Base-by-base conservation (phyloP, 92 coral and sea anemone species). In the Ricordea florida region DNA sequence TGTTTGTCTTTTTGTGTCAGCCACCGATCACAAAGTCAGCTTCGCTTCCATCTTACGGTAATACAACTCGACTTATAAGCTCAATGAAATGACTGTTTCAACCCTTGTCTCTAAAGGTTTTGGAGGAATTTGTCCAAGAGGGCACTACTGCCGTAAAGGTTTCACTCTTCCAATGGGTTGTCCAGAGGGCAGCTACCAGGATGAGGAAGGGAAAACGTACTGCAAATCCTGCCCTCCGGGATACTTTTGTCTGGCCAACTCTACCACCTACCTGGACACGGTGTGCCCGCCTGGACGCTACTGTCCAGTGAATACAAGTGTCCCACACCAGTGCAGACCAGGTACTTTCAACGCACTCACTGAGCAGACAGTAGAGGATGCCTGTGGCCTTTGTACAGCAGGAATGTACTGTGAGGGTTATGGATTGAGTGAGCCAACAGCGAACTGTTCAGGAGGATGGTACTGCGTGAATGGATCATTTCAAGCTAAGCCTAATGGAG, bases 371-470 rank as follows among this genome's bases (percentile, higher is more conserved):
- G 67, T 57, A 20, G 38, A 50, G 48, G 53, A 90, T 3, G 86
- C 91, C 6, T 94, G 98, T 74, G 72, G 62, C 42, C 61, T 81
- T 22, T 94, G 98, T 48, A 83, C 93, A 25, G 96, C 88, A 38
- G 98, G 98, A 15, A 94, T 80, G 92, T 94, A 92, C 55, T 94
- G 98, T 45, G 89, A 82, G 60, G 89, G 93, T n/a, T 30, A 56
- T 49, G 96, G 96, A 10, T 73, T 92, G 18, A 78, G 76, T 59
- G 47, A 63, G 25, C 98, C 98, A 20, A 94, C 96, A 6, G 89
- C 73, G 18, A 80, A 85, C 60, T 94, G 98, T 48, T 86, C 90
- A 20, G 97, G 89, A 1, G 98, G 98, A 7, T 94, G 98, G 98
- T 92, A 81, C 72, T 94, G 98, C 69, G 81, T 74, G 24, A 93